phyloP scores from a whole-genome alignment of 2,888 invertebrate genomes.

The Clepsis dumicolana region DNA sequence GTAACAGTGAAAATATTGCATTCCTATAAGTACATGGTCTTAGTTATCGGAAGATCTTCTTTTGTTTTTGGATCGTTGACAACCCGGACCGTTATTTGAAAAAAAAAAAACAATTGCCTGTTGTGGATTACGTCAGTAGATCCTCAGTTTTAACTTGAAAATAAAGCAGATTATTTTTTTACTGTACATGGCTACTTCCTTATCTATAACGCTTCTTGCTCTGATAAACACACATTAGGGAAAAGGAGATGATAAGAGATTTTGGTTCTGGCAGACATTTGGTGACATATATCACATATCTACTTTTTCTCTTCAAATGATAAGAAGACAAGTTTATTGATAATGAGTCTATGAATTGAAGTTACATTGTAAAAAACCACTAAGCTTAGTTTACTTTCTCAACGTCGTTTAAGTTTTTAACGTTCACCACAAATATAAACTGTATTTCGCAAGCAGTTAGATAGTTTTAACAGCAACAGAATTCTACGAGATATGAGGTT shows the following conservation, averaged over 20 bases:
- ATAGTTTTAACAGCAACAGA: neutral
- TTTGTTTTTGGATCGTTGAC: slow-evolving; percentile 16
- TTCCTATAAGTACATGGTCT: slow-evolving; percentile 17
- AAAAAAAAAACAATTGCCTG: neutral
- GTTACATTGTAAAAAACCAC: no score
- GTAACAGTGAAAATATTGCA: slow-evolving; percentile 38
- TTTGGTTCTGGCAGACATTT: neutral
- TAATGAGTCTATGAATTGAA: no score
- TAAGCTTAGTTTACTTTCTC: no score
- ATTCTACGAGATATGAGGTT: neutral
- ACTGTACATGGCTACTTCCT: no score
- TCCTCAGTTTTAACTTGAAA: neutral
- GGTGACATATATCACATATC: neutral
- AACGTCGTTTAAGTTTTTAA: no score
- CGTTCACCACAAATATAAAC: neutral
- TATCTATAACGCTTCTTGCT: neutral
- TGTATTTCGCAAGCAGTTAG: neutral
- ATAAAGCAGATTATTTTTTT: no score
- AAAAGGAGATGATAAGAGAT: neutral
- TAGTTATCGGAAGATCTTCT: slow-evolving; percentile 9
- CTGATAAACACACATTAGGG: neutral
- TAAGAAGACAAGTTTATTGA: neutral
- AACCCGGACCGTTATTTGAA: neutral
- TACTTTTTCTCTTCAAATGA: neutral
- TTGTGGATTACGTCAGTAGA: neutral